Evolutionary conservation across 1,140 invertebrate species (phyloP), one percentile per base, ranked within the genome.

Genomic region (Nebria ingens): DNA sequence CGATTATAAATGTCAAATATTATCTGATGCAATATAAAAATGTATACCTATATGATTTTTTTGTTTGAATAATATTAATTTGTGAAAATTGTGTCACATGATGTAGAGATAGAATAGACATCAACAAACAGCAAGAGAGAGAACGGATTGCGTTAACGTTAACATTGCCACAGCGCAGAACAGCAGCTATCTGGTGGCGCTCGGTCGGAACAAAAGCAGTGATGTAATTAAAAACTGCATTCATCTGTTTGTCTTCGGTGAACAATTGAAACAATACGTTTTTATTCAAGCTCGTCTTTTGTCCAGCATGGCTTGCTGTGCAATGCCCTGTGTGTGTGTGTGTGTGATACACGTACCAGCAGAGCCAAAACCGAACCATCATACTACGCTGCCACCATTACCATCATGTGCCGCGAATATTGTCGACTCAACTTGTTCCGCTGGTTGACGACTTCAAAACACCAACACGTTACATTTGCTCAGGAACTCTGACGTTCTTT

Each of bases 251-350:
- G 56, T 60, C 54, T 58, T 60, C 54, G 22, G 34, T 17, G 23
- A 58, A 60, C 59, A 60, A 60, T 60, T 60, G 56, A 58, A 60
- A 58, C 59, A 60, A 60, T 60, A 60, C 56, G 54, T 56, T 60
- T 58, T 60, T 55, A 50, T 55, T 58, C 40, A 45, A 17, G 15
- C 40, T 45, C 40, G 40, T 45, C 40, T 45, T 45, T 45, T 45
- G 40, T 45, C 40, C 40, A 17, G 40, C 40, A 45, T 11, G 40
- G 40, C 40, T 45, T 45, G 40, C 40, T 45, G 40, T 45, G 40
- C 40, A 17, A n/a, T n/a, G n/a, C n/a, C n/a, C n/a, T n/a, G n/a
- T n/a, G n/a, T n/a, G n/a, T n/a, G n/a, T n/a, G n/a, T n/a, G 40
- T 12, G 9, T 45, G 40, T 45, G 40, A 45, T 45, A 45, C 40